Conservation (phyloP, 1,140 invertebrate species). For the Drosophila grimshawi region DNA sequence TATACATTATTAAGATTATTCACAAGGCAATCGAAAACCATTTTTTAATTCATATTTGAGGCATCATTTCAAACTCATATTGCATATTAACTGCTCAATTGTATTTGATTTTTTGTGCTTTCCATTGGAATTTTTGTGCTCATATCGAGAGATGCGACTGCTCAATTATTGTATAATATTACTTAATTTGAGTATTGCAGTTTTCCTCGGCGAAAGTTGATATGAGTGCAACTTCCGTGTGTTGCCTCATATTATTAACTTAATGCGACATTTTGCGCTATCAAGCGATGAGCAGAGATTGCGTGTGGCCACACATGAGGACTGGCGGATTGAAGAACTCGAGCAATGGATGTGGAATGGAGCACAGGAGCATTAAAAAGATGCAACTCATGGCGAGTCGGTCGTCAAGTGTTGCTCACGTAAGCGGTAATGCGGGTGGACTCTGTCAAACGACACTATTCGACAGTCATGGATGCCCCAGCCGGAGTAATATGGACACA, state of each 20-base stretch:
- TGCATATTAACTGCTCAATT: too few species aligned
- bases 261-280: constrained; percentile 36
- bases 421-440: constrained; percentile 51
- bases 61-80: too few species aligned
- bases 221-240: background rate
- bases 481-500: constrained; percentile 28
- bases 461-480: constrained; percentile 54
- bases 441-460: constrained; percentile 35
- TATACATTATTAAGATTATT: too few species aligned
- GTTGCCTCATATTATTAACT: constrained; percentile 44
- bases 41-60: too few species aligned
- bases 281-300: constrained; percentile 40
- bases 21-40: too few species aligned
- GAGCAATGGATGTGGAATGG: background rate
- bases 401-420: constrained; percentile 61
- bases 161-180: too few species aligned
- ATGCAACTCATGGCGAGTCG: constrained; percentile 60
- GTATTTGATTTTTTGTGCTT: too few species aligned
- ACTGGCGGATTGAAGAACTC: background rate
- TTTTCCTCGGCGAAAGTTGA: background rate
- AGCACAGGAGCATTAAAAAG: constrained; percentile 26
- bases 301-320: background rate
- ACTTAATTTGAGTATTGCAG: too few species aligned
- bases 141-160: too few species aligned
- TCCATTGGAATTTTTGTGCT: too few species aligned